Evolutionary conservation across 2,113 vertebrate species (phyloP).

Genomic region (Elephas maximus): DNA sequence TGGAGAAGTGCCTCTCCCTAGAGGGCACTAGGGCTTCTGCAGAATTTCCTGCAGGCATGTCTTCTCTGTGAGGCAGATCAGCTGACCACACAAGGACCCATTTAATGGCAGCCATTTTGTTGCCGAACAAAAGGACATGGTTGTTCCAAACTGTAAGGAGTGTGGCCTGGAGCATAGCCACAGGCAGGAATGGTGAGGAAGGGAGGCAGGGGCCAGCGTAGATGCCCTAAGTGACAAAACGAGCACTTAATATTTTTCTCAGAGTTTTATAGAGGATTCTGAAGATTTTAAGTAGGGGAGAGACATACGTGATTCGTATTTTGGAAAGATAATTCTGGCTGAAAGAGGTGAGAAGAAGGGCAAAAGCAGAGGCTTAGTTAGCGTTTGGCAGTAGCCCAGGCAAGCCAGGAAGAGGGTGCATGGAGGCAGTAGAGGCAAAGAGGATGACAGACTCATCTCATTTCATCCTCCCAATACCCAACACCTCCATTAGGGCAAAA

Average conservation of each 20-base stretch:
- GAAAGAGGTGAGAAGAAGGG: not conserved
- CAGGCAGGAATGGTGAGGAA: accelerated
- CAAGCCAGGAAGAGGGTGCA: not conserved
- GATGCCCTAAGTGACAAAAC: not conserved
- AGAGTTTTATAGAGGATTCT: not conserved
- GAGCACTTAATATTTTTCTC: not conserved
- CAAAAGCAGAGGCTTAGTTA: not conserved
- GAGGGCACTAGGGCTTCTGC: not conserved
- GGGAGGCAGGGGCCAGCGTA: not conserved
- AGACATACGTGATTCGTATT: not conserved
- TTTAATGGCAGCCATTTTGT: not conserved
- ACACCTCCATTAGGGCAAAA: not conserved
- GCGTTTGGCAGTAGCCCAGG: not conserved
- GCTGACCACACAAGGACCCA: not conserved
- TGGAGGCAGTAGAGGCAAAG: not conserved
- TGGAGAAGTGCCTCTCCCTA: not conserved
- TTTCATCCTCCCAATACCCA: not conserved
- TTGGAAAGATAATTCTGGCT: not conserved
- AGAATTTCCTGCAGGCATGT: not conserved
- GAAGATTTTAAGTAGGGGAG: not conserved
- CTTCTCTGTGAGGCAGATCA: not conserved
- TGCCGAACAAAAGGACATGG: not conserved
- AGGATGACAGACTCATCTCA: not conserved
- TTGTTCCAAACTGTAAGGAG: not conserved
- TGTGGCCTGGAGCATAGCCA: not conserved